A percentile compares a stretch with the other conserved stretches of the same genome.
Evolutionary conservation across 1,140 invertebrate genomes (phyloP).

Genomic region (Sitophilus oryzae): DNA sequence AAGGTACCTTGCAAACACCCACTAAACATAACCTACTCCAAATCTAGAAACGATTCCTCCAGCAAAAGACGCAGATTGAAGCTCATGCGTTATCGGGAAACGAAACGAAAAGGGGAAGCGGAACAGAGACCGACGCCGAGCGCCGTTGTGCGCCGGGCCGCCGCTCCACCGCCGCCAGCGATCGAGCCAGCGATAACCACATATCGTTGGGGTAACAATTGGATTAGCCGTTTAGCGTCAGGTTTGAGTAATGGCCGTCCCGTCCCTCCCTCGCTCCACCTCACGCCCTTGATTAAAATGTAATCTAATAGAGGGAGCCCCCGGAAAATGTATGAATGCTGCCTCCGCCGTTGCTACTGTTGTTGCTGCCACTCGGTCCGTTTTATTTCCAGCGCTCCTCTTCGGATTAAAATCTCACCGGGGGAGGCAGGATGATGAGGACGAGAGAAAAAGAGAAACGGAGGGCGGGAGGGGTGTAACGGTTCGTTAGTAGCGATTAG

Average conservation of each 20-base stretch:
- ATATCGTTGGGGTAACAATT: conserved; percentile 44
- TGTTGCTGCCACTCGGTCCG: no score
- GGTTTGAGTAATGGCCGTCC: conserved; percentile 45
- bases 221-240: conserved; percentile 45
- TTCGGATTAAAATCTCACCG: not conserved
- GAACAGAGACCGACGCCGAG: conserved; percentile 17
- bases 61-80: no score
- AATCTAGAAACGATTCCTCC: no score
- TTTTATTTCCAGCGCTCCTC: conserved; percentile 33
- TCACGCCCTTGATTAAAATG: conserved; percentile 43
- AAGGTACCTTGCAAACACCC: no score
- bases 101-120: conserved; percentile 2
- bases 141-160: conserved; percentile 23
- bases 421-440: no score
- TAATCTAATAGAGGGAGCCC: conserved; percentile 43
- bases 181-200: conserved; percentile 43
- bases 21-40: no score
- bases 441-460: no score
- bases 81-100: no score
- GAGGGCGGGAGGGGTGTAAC: no score
- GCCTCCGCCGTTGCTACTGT: no score
- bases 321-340: conserved; percentile 38
- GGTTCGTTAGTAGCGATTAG: not conserved
- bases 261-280: conserved; percentile 33
- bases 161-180: no score